Evolutionary conservation across 2,113 vertebrate genomes (phyloP).

Genomic region (Dicrurus megarhynchus): DNA sequence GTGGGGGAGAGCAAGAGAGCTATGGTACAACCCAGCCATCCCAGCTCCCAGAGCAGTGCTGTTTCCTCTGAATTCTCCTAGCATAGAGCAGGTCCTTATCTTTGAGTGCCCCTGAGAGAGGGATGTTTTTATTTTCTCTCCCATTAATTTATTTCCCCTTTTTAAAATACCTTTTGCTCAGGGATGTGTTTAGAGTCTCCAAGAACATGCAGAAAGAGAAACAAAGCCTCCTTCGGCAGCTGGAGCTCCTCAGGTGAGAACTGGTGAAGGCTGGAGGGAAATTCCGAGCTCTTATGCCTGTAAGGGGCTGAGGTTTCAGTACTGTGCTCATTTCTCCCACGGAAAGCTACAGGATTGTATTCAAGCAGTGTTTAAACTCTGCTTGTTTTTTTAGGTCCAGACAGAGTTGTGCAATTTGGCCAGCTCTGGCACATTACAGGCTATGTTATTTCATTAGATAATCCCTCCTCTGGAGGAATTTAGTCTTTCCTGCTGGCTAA

Average conservation of each 20-base stretch:
- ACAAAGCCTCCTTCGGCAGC: slow-evolving; percentile 87
- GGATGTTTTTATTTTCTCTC: neutral
- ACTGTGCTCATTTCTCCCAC: neutral
- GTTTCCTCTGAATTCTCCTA: neutral
- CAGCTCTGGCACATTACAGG: neutral
- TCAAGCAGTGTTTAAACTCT: neutral
- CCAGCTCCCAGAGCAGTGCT: neutral
- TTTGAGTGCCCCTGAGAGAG: neutral
- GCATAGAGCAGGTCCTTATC: neutral
- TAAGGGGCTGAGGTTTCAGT: neutral
- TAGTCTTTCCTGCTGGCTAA: neutral
- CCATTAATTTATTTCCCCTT: neutral
- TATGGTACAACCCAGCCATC: neutral
- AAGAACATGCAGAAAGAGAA: slow-evolving; percentile 97
- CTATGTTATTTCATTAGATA: neutral
- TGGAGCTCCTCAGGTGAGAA: slow-evolving; percentile 88
- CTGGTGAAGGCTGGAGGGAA: neutral
- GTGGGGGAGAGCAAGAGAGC: neutral
- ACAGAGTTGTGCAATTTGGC: neutral
- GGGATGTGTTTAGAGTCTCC: slow-evolving; percentile 86
- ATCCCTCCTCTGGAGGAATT: neutral
- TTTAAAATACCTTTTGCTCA: slow-evolving; percentile 39
- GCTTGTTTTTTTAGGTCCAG: neutral
- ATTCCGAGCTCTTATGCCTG: neutral
- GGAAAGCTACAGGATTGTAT: neutral